Percentiles rank a stretch among this genome's conserved stretches.
These are phyloP conservation scores for Lytechinus variegatus DNA, from an alignment of 35 echinoderm and acorn worm species.

Conservation along the genomic window DNA sequence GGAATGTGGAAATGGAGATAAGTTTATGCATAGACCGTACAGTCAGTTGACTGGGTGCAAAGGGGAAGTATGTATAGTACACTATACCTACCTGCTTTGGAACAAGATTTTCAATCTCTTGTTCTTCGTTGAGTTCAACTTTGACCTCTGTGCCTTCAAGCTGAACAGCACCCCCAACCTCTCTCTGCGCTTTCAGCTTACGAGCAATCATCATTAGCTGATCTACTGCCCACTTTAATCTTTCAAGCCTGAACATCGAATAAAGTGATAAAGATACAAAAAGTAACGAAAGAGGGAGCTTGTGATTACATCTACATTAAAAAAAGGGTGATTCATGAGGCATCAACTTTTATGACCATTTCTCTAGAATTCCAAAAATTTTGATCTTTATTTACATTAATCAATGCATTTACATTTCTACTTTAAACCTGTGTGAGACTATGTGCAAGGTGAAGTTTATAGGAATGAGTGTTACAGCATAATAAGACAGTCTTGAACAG, in stretches of 20 bases:
- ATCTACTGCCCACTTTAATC: slow-evolving; percentile 83
- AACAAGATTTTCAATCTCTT: slow-evolving; percentile 97
- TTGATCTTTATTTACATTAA: too few species aligned
- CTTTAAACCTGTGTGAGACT: too few species aligned
- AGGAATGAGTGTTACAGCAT: too few species aligned
- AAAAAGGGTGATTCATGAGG: too few species aligned
- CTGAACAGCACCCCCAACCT: slow-evolving; percentile 88
- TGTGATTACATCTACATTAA: too few species aligned
- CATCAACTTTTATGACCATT: too few species aligned
- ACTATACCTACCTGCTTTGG: slow-evolving; percentile 83
- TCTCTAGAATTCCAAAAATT: too few species aligned
- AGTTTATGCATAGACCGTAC: too few species aligned
- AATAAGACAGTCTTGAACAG: too few species aligned
- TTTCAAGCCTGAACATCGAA: slow-evolving; percentile 52
- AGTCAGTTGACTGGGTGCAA: not conserved
- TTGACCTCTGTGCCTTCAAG: slow-evolving; percentile 94
- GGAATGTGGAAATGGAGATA: not conserved
- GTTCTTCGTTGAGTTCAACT: slow-evolving; percentile 96
- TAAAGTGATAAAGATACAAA: not conserved
- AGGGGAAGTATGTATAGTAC: not conserved
- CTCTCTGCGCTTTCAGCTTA: slow-evolving; percentile 77
- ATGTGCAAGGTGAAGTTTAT: too few species aligned
- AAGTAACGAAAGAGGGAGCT: too few species aligned
- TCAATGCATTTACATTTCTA: too few species aligned
- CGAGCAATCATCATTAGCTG: slow-evolving; percentile 93